Base-by-base conservation (phyloP, 2,113 vertebrate genomes). In the Malurus melanocephalus region DNA sequence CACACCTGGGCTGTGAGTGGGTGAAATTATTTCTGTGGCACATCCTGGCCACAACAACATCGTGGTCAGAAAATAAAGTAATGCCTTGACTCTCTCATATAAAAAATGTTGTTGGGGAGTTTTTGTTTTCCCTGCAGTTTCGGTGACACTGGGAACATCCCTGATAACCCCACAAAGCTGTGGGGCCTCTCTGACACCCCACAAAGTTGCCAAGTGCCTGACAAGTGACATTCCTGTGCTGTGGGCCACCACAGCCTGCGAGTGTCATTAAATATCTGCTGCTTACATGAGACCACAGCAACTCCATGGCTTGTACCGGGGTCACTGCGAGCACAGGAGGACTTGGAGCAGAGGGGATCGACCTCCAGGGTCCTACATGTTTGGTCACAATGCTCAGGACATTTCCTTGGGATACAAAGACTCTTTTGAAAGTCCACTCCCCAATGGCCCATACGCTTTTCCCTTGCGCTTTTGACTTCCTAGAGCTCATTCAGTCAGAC, bases 351-450 rank as follows among this genome's bases (percentile, higher is more conserved):
- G 19, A 53, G 51, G 24, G 51, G 28, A 32, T 13, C 6, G 45
- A 26, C 38, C 30, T 43, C 40, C 21, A 16, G 21, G 43, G 20
- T 5, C 1, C 0, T 0, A 16, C 4, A 18, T 18, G 3, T 65
- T 72, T 45, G 35, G 46, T 46, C 59, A 74, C 48, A 9, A 16
- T 12, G 42, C 45, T 80, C 40, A 12, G 40, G 20, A n/a, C 22
- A 7, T 42, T 12, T 57, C 49, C 42, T 40, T 8, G 19, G 28
- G 43, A 69, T 18, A 21, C 17, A 60, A 49, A 67, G 32, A 26
- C 67, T n/a, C 42, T 68, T 80, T 10, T 16, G 2, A 11, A 88
- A 73, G 60, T 19, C 42, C 38, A 21, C 22, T 62, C 53, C 17
- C 18, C 27, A 13, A 16, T 28, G 30, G 32, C 40, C 56, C 45